A percentile compares a stretch with the other conserved stretches of the same genome.
Conservation (phyloP, 2,888 invertebrate species). For the Ephialtes manifestator region DNA sequence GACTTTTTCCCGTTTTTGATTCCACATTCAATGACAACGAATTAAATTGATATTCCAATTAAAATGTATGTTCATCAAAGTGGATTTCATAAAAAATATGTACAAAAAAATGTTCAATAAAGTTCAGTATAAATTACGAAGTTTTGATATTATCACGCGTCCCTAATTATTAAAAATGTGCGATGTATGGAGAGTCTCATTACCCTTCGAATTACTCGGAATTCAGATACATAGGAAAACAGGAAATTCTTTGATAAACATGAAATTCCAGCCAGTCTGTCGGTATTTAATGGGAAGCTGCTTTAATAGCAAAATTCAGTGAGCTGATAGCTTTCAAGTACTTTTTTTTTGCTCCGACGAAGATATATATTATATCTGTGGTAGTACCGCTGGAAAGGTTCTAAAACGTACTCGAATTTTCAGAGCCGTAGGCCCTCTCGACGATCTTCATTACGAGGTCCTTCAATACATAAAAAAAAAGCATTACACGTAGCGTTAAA, state of each 20-base stretch:
- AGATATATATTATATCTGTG: background rate
- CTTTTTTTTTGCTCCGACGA: background rate
- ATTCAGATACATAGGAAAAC: background rate
- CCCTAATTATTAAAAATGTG: background rate
- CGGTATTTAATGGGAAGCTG: background rate
- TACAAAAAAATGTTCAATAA: background rate
- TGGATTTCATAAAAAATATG: background rate
- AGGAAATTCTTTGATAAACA: background rate
- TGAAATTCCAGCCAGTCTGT: background rate
- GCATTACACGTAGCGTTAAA: background rate
- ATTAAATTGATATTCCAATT: background rate
- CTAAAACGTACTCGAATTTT: background rate
- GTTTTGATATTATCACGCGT: background rate
- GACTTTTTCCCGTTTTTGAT: too few relatives aligned
- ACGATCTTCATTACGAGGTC: background rate
- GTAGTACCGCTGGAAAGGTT: background rate
- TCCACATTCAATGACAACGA: background rate
- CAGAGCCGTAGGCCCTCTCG: background rate
- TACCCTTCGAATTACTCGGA: background rate
- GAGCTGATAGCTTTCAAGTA: background rate
- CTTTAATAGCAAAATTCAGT: background rate
- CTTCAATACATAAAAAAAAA: background rate
- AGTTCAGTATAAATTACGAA: background rate
- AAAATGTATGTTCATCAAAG: background rate
- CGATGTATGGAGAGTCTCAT: background rate